Conservation (phyloP, 2,113 vertebrate genomes). For the Gopherus evgoodei region DNA sequence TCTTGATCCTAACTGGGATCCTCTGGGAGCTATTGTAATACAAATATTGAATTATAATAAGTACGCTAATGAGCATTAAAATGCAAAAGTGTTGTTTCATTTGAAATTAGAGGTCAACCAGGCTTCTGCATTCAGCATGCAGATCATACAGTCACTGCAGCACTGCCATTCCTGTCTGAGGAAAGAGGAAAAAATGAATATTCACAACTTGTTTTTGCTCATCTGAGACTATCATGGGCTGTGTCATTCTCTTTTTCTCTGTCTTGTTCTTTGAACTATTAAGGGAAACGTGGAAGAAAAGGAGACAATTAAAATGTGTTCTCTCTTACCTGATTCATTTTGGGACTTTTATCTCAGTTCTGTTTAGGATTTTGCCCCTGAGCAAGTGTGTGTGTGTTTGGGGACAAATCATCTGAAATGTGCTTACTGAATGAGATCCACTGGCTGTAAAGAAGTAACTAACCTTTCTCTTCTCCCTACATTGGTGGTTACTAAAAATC, state of each 20-base stretch:
- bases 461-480: background rate
- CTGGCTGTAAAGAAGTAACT: accelerated
- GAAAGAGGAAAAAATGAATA: conserved; percentile 36
- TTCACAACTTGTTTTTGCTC: conserved; percentile 39
- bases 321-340: background rate
- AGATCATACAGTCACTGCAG: accelerated
- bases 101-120: background rate
- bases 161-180: background rate
- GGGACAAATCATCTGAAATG: background rate
- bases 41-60: conserved; percentile 34
- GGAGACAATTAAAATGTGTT: background rate
- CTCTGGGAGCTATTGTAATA: background rate
- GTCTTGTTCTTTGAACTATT: conserved; percentile 46
- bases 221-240: background rate
- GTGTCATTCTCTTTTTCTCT: background rate
- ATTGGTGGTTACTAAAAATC: background rate
- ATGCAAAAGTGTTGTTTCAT: background rate
- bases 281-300: background rate
- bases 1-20: background rate
- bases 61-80: background rate
- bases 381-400: background rate
- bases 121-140: background rate
- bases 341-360: background rate
- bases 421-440: accelerated
- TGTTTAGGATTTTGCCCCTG: background rate